Base-by-base conservation (phyloP, 2,797 vertebrate genomes). In the Gymnoscopelus microlampas region DNA sequence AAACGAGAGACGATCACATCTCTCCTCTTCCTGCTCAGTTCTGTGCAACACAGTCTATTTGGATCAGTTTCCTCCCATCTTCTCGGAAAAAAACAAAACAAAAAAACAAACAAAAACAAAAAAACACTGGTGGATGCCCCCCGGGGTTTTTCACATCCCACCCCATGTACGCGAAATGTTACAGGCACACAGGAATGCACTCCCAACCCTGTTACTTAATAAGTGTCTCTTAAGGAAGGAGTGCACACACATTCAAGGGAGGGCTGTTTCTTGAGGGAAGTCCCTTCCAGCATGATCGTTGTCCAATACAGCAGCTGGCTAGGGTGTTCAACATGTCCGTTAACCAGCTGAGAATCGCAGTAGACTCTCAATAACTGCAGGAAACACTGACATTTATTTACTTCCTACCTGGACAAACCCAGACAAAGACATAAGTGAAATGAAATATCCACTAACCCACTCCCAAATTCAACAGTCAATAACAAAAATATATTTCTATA, bases 401-500 rank as follows among this genome's bases (percentile, higher is more conserved):
- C 7, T 80, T 82, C 80, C 81, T 80, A 68, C 76, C 76, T 73
- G 76, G 71, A 85, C 74, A 81, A 61, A 78, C 70, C 79, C 77
- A 77, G 86, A 86, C 85, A 76, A 84, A 82, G 78, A 86, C 76
- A 83, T 74, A 81, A 85, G 81, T 77, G 62, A 87, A 91, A 87
- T 64, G 53, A 90, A 82, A 85, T 60, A 84, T 70, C 69, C 76
- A 64, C 75, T 65, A 80, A 8, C 39, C 39, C 26, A 78, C 66
- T 66, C 74, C 83, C 81, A n/a, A 24, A 78, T 68, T 77, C 56
- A 87, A 88, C 84, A 88, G 86, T 83, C 88, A 77, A 87, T 93
- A 94, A 93, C 85, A 93, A 94, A 94, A 93, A 94, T 93, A 94
- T 84, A 93, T 88, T 88, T 94, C 92, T 93, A 86, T 93, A 90